Conservation (phyloP, 2,113 vertebrate genomes). For the Pterocles gutturalis region DNA sequence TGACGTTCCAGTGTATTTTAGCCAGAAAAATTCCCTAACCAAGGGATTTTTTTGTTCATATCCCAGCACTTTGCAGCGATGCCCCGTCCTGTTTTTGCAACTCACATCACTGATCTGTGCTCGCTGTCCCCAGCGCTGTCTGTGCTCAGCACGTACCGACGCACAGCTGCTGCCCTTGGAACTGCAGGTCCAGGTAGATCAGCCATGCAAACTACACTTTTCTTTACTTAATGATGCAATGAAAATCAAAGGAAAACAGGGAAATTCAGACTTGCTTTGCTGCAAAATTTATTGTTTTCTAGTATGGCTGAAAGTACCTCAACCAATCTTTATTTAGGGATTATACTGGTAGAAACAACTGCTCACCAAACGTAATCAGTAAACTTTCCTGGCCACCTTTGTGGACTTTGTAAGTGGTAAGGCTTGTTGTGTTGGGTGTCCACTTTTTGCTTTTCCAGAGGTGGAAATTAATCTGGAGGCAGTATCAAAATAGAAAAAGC, state of each 20-base stretch:
- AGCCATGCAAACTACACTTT: neutral
- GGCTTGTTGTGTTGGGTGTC: neutral
- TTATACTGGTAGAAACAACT: neutral
- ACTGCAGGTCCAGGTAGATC: neutral
- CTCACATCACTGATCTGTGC: accelerated
- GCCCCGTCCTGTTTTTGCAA: neutral
- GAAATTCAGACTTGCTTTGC: neutral
- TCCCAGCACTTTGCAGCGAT: accelerated
- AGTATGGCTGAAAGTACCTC: neutral
- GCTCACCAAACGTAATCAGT: neutral
- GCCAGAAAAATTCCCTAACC: neutral
- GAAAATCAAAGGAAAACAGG: neutral
- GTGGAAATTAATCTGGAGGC: neutral
- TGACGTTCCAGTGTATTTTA: neutral
- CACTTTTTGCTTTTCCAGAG: neutral
- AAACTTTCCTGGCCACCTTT: neutral
- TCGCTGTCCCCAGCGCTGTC: neutral
- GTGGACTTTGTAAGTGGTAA: neutral
- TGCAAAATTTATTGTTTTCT: neutral
- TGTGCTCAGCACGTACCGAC: neutral
- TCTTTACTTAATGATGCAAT: neutral
- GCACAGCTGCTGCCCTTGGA: neutral
- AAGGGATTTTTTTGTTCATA: neutral
- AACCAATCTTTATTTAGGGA: neutral
- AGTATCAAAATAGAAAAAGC: neutral